Evolutionary conservation across 2,888 invertebrate genomes (phyloP).

Genomic region (Tipula confusa): DNA sequence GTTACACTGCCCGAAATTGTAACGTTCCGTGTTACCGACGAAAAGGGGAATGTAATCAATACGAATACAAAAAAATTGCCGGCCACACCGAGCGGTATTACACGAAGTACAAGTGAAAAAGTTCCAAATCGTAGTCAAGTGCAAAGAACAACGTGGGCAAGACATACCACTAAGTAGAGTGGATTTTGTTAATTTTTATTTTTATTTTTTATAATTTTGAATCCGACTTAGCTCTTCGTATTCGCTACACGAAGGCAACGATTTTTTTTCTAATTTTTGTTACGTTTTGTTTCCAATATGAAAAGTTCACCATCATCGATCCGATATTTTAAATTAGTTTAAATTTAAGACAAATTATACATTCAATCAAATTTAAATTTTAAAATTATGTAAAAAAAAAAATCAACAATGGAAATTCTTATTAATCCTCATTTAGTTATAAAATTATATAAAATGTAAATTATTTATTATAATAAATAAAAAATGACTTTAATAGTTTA

Average conservation of each 20-base stretch:
- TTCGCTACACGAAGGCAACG: no score
- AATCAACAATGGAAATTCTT: no score
- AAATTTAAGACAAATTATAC: slow-evolving; percentile 3
- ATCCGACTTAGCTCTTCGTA: no score
- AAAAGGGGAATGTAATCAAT: slow-evolving; percentile 50
- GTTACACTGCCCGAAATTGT: slow-evolving; percentile 48
- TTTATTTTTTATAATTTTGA: background rate
- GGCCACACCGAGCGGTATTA: slow-evolving; percentile 62
- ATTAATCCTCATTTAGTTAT: background rate
- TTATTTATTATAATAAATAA: slow-evolving; percentile 13
- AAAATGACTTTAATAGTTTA: background rate
- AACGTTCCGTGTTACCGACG: slow-evolving; percentile 56
- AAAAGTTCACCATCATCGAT: background rate
- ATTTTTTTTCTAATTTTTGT: background rate
- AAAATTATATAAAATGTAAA: background rate
- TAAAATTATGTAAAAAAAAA: slow-evolving; percentile 5
- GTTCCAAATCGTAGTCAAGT: slow-evolving; percentile 80
- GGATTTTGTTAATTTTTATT: background rate
- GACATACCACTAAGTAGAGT: slow-evolving; percentile 77
- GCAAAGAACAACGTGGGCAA: slow-evolving; percentile 75
- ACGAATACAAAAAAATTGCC: slow-evolving; percentile 50
- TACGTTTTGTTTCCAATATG: background rate
- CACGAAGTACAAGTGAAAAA: slow-evolving; percentile 78
- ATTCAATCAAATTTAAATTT: slow-evolving; percentile 8
- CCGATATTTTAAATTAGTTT: background rate